phyloP scores from a whole-genome alignment of 2,113 vertebrate species.

The Murina feae region DNA sequence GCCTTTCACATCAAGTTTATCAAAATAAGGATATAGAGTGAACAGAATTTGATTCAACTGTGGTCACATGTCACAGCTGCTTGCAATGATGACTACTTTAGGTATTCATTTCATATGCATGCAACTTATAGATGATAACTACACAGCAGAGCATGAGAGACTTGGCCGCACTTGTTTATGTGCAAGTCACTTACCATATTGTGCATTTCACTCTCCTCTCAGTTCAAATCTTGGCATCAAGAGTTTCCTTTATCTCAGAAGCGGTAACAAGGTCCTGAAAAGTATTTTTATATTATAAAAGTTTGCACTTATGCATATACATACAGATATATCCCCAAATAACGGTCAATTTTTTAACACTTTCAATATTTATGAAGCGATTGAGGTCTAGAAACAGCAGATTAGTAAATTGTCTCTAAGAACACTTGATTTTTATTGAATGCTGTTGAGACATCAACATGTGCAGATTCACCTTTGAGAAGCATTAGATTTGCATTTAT shows the following conservation, averaged over 20 bases:
- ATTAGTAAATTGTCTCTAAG: not conserved
- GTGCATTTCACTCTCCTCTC: not conserved
- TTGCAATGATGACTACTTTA: not conserved
- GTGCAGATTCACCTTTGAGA: constrained; percentile 1
- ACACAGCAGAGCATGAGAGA: not conserved
- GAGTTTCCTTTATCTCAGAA: not conserved
- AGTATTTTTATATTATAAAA: not conserved
- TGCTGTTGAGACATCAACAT: not conserved
- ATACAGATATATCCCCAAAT: not conserved
- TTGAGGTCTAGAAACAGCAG: not conserved
- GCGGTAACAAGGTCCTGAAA: constrained; percentile 1
- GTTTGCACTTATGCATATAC: rapidly evolving
- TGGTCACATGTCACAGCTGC: not conserved
- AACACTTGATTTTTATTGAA: not conserved
- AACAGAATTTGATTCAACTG: not conserved
- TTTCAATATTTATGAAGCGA: not conserved
- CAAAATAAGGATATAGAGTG: not conserved
- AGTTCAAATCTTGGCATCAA: not conserved
- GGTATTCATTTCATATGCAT: not conserved
- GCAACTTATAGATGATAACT: not conserved
- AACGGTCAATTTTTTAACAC: not conserved
- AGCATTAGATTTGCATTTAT: constrained; percentile 2
- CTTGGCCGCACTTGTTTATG: not conserved
- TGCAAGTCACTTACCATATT: not conserved
- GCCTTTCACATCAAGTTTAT: not conserved